Conservation (phyloP, 2,797 vertebrate species). For the Sciurus vulgaris region DNA sequence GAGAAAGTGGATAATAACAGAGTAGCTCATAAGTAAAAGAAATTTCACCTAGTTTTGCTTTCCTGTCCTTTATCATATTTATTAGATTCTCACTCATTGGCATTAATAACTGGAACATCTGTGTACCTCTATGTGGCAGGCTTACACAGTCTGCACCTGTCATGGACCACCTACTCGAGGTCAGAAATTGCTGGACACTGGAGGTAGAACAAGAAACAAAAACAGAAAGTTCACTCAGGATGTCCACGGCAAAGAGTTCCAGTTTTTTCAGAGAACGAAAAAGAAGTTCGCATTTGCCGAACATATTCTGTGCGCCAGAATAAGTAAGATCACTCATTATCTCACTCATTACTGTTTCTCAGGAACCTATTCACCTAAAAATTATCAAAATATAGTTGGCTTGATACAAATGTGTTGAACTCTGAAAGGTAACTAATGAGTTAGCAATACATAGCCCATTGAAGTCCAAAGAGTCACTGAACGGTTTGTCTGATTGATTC, state of each 20-base stretch:
- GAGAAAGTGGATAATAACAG: neutral
- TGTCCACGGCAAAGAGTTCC: neutral
- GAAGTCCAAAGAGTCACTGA: neutral
- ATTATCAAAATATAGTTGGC: neutral
- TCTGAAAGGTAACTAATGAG: constrained; percentile 41
- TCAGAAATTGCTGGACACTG: neutral
- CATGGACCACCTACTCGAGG: neutral
- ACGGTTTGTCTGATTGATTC: neutral
- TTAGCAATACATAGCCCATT: neutral
- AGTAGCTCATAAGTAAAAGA: neutral
- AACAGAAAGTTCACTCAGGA: neutral
- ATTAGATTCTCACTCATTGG: neutral
- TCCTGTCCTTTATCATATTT: neutral
- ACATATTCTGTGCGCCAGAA: neutral
- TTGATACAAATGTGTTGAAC: neutral
- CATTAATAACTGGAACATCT: neutral
- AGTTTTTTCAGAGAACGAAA: neutral
- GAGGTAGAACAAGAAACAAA: neutral
- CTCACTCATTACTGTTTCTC: neutral
- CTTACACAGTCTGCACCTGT: neutral
- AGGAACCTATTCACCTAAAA: neutral
- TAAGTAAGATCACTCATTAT: neutral
- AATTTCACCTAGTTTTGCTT: neutral
- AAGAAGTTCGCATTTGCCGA: neutral
- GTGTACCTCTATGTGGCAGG: neutral